phyloP scores from a whole-genome alignment of 2,113 vertebrate genomes.

The Nycticorax nycticorax region DNA sequence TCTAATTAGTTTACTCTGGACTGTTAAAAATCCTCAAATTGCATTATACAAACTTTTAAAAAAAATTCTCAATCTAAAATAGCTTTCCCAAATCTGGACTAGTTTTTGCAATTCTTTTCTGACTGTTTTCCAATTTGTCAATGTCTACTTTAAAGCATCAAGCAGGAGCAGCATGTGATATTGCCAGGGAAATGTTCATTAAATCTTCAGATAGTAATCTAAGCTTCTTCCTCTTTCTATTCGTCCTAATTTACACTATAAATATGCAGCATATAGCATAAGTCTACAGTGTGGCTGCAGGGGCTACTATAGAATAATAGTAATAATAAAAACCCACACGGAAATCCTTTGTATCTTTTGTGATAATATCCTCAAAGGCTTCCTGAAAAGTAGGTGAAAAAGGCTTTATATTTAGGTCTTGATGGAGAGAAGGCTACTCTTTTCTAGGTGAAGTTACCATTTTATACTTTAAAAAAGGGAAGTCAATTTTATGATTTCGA shows the following conservation, averaged over 20 bases:
- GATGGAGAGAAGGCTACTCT: background rate
- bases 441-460: background rate
- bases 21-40: background rate
- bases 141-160: background rate
- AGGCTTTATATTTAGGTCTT: conserved; percentile 48
- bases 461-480: background rate
- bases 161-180: rapidly evolving
- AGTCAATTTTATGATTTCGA: background rate
- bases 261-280: background rate
- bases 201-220: background rate
- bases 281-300: background rate
- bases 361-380: conserved; percentile 64
- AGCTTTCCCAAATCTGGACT: background rate
- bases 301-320: background rate
- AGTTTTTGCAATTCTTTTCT: background rate
- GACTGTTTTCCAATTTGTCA: background rate
- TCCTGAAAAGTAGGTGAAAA: conserved; percentile 64
- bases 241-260: background rate
- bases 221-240: background rate
- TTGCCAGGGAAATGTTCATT: background rate
- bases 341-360: conserved; percentile 10
- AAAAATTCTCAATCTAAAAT: background rate
- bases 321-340: background rate
- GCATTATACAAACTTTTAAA: background rate
- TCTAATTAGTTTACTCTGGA: background rate